These are phyloP conservation scores for Hydrolagus colliei DNA, from an alignment of 2,797 vertebrate species.

Conservation along the genomic window DNA sequence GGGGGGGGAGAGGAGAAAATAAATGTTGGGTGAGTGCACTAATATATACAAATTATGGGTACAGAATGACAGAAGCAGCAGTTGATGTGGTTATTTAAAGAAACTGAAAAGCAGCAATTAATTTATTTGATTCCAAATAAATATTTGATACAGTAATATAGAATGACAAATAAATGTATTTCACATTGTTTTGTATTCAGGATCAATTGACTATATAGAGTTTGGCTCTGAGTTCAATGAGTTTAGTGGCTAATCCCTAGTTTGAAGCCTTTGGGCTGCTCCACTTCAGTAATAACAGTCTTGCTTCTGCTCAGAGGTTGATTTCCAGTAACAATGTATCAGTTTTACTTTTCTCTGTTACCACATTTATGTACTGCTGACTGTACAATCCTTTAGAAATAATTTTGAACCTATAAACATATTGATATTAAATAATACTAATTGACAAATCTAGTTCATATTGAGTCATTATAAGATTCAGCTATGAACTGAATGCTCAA, in stretches of 20 bases:
- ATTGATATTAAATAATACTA: background rate
- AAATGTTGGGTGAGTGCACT: no score
- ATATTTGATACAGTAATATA: background rate
- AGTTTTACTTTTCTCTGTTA: background rate
- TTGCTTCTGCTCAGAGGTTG: background rate
- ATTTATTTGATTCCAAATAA: background rate
- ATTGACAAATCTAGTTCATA: background rate
- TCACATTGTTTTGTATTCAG: background rate
- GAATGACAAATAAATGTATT: constrained; percentile 15
- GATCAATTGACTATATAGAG: background rate
- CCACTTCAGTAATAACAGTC: background rate
- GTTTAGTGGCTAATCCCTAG: background rate
- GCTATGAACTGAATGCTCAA: background rate
- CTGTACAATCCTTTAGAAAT: background rate
- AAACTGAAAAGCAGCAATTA: no score
- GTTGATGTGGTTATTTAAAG: no score
- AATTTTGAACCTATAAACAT: background rate
- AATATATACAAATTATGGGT: no score
- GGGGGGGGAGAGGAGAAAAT: no score
- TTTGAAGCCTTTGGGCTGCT: background rate
- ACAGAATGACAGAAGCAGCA: no score
- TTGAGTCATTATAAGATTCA: background rate
- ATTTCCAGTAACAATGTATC: background rate
- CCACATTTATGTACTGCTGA: background rate
- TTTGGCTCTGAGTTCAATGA: background rate